A percentile compares a stretch with the other conserved stretches of the same genome.
Evolutionary conservation across 1,140 invertebrate genomes (phyloP).

Genomic region (Drosophila triauraria): DNA sequence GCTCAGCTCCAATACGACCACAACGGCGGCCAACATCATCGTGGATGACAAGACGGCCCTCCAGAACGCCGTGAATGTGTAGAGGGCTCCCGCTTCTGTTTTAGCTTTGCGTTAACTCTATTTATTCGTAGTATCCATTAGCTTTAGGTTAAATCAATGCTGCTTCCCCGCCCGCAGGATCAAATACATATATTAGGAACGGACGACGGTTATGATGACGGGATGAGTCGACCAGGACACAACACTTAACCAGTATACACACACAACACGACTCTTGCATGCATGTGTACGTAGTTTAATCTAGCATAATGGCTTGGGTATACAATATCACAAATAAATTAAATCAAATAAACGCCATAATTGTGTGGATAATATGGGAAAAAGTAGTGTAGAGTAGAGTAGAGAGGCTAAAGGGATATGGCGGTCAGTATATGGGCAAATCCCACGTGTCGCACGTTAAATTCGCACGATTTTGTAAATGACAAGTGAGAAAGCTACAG

Average conservation of each 20-base stretch:
- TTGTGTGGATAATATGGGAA: not conserved
- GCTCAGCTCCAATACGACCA: conserved; percentile 85
- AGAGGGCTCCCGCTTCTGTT: conserved; percentile 26
- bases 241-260: conserved; percentile 49
- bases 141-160: conserved; percentile 56
- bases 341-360: conserved; percentile 22
- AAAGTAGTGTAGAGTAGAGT: too few relatives aligned
- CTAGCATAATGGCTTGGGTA: conserved; percentile 52
- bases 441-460: too few relatives aligned
- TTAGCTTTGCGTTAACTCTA: conserved; percentile 46
- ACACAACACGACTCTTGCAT: conserved; percentile 27
- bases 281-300: conserved; percentile 46
- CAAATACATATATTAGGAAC: conserved; percentile 13
- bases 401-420: too few relatives aligned
- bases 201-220: not conserved
- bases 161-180: conserved; percentile 39
- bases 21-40: conserved; percentile 79
- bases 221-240: conserved; percentile 7
- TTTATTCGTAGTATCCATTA: conserved; percentile 44
- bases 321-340: conserved; percentile 44
- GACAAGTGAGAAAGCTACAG: too few relatives aligned
- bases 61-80: conserved; percentile 83
- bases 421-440: too few relatives aligned
- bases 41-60: conserved; percentile 80
- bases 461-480: too few relatives aligned